Base-by-base conservation (phyloP, 2,797 vertebrate genomes). In the Micrastur ruficollis region DNA sequence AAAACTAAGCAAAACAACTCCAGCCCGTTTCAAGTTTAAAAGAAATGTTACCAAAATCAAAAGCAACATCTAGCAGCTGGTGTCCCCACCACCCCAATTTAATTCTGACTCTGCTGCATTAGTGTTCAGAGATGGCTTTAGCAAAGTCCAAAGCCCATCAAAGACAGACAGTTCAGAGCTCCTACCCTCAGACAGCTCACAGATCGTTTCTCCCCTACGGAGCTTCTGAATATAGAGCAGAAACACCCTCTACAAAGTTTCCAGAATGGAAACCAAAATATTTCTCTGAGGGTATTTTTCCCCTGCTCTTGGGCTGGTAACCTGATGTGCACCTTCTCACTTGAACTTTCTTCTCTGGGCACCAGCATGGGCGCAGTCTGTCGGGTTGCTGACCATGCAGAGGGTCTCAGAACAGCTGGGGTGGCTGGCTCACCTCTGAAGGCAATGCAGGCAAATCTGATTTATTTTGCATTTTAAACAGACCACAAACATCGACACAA, bases 191-290 rank as follows among this genome's bases (percentile, higher is more conserved):
- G 56, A 82, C 63, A 89, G 58, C 53, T 76, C 82, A 93, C 12
- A 1, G 81, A 73, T 84, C 75, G 49, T 86, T 88, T 81, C 55
- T 89, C 72, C 53, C 52, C 50, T 81, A 74, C 87, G 55, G 58
- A 95, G 68, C 36, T 78, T 71, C 65, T 91, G 92, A 96, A 83
- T 49, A 72, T 9, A 93, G 67, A 89, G 72, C 58, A 96, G 92
- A 74, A 96, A 96, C 89, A 89, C 52, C 61, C 81, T 78, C 68
- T 56, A 25, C 2, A 19, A 79, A 76, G 44, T 87, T 96, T 92
- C 94, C 96, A 94, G 84, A 91, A 84, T 81, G 96, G 94, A 97
- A 97, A 96, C 9, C 27, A 97, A 96, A 96, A 96, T 81, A 96
- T 95, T 96, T 93, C 58, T 90, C 84, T 82, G 72, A 82, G 74